Evolutionary conservation across 2,888 invertebrate species (phyloP), one percentile per base, ranked within the genome.

Genomic region (Seira ritae): DNA sequence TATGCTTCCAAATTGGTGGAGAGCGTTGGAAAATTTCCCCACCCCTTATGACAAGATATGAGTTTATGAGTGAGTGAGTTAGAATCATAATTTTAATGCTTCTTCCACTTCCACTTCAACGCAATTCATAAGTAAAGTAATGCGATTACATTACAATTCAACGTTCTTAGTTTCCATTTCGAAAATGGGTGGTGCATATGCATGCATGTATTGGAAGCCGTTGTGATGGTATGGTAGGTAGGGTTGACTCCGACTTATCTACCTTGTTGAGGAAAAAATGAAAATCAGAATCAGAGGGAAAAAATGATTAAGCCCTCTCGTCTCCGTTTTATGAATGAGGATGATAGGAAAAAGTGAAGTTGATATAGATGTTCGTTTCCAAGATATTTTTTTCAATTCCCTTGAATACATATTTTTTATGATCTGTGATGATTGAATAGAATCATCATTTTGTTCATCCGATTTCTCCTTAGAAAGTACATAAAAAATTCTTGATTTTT

Each of bases 401-500:
- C 62, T 20, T 20, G 42, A 12, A 42, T 8, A 62, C 62, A 31
- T 62, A 62, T 20, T 19, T 62, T 62, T 12, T 62, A 1, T 62
- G 62, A 62, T 62, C 4, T 62, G 3, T 20, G 62, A 62, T 62
- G 62, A 50, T 62, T 62, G 62, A 62, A 20, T 8, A 12, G 19
- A 22, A 62, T 62, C 62, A 20, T 62, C 50, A 62, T 62, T 10
- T 8, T 62, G 20, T 62, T 20, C 62, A 62, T 62, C 31, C n/a
- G n/a, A n/a, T n/a, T 62, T 20, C 62, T n/a, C 62, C 60, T 17
- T 60, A 8, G n/a, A n/a, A 31, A 31, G 8, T 68, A 68, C 8
- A 17, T 66, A 67, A 31, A 73, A 70, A 68, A 37, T 37, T 17
- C 68, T 23, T 23, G 60, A 55, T 62, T 62, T n/a, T 62, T n/a